Evolutionary conservation across 2,888 invertebrate genomes (phyloP).

Genomic region (Leptogaster cylindrica): DNA sequence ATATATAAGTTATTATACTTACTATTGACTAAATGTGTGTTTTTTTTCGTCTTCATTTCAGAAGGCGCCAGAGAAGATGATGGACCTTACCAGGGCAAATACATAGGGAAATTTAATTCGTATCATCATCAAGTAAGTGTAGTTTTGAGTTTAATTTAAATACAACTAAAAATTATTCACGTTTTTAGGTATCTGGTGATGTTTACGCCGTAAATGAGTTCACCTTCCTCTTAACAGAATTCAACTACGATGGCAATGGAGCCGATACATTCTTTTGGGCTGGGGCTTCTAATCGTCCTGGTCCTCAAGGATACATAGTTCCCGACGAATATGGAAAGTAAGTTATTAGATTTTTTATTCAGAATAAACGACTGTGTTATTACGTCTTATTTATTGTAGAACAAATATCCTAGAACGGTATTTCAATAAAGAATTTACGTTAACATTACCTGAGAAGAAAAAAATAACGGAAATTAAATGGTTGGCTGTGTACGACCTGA

Average conservation of each 20-base stretch:
- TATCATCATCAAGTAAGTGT: conserved; percentile 85
- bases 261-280: conserved; percentile 94
- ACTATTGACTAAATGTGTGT: too few species aligned
- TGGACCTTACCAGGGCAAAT: conserved; percentile 79
- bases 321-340: conserved; percentile 87
- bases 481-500: conserved; percentile 87
- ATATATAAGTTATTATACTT: too few species aligned
- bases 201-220: conserved; percentile 88
- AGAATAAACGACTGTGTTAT: not conserved
- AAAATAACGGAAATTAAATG: conserved; percentile 87
- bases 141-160: not conserved
- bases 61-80: conserved; percentile 66
- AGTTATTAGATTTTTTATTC: conserved; percentile 52
- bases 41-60: conserved; percentile 41
- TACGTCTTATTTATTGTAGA: conserved; percentile 61
- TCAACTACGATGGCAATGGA: conserved; percentile 90
- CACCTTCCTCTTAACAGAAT: conserved; percentile 78
- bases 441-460: conserved; percentile 83
- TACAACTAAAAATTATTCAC: not conserved
- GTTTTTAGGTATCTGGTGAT: conserved; percentile 76
- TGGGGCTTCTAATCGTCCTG: conserved; percentile 84
- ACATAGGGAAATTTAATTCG: conserved; percentile 83
- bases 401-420: conserved; percentile 87
- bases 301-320: conserved; percentile 90
- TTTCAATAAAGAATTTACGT: conserved; percentile 81